These are phyloP conservation scores for Pseudochromis fuscus DNA, from an alignment of 2,797 vertebrate genomes.

Conservation along the genomic window DNA sequence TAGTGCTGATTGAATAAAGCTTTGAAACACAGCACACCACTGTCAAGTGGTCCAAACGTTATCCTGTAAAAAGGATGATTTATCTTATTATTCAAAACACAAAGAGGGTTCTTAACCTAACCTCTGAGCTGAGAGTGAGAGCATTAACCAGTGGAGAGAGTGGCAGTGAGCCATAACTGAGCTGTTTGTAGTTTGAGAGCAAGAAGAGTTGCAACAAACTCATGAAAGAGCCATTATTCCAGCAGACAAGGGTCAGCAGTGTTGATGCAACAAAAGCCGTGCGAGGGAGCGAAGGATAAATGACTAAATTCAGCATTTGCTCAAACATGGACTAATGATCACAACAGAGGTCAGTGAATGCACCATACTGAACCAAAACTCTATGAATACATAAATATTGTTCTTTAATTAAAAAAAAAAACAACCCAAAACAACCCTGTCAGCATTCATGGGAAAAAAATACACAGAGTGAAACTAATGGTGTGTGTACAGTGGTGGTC, in stretches of 20 bases:
- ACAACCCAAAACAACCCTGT: background rate
- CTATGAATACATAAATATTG: background rate
- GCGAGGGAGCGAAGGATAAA: slow-evolving; percentile 24
- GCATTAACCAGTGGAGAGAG: slow-evolving; percentile 31
- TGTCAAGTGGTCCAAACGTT: background rate
- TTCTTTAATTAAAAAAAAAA: too few relatives aligned
- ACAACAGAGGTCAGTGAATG: background rate
- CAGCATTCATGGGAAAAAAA: background rate
- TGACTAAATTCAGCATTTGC: slow-evolving; percentile 27
- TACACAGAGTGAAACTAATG: slow-evolving; percentile 3
- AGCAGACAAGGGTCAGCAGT: slow-evolving; percentile 57
- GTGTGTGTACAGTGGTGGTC: background rate
- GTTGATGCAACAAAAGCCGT: slow-evolving; percentile 53
- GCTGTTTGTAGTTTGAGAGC: slow-evolving; percentile 42
- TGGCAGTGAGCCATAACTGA: slow-evolving; percentile 37
- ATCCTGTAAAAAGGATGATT: background rate
- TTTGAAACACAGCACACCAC: background rate
- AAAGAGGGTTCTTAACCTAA: slow-evolving; percentile 10
- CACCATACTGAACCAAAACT: background rate
- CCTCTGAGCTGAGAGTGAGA: slow-evolving; percentile 10
- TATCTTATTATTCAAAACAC: background rate
- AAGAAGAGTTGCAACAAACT: slow-evolving; percentile 43
- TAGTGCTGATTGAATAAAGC: background rate
- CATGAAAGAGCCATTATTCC: slow-evolving; percentile 72
- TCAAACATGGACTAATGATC: slow-evolving; percentile 2